A percentile compares a stretch with the other conserved stretches of the same genome.
phyloP scores from a whole-genome alignment of 2,797 vertebrate genomes.

The Syndactyla subalaris region DNA sequence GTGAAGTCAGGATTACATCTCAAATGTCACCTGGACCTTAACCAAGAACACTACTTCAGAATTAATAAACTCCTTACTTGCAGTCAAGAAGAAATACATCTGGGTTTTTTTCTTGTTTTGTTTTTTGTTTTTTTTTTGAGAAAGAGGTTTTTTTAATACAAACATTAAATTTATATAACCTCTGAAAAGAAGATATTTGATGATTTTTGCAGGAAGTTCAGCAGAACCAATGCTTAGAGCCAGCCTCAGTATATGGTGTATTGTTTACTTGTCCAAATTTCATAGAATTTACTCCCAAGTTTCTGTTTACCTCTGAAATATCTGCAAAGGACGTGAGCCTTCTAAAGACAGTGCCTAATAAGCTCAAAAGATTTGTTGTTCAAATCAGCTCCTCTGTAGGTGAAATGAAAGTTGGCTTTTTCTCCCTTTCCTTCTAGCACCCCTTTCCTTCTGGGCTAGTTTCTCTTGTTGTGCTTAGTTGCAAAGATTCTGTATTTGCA shows the following conservation, averaged over 20 bases:
- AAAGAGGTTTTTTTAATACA: not conserved
- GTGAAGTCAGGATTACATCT: not conserved
- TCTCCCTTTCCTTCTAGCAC: not conserved
- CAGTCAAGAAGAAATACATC: not conserved
- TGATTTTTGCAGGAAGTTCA: not conserved
- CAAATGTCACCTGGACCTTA: not conserved
- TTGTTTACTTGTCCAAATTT: not conserved
- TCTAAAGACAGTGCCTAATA: not conserved
- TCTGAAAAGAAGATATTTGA: not conserved
- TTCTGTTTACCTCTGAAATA: not conserved
- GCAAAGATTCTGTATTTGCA: not conserved
- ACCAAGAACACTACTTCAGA: not conserved
- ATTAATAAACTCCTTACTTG: not conserved
- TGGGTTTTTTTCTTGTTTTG: rapidly evolving
- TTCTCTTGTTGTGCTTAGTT: not conserved
- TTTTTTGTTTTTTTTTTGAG: not conserved
- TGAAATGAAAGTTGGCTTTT: not conserved
- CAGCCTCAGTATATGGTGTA: not conserved
- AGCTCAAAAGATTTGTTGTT: not conserved
- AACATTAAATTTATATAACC: not conserved
- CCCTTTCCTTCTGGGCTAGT: not conserved
- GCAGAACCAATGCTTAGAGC: not conserved
- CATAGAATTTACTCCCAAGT: not conserved
- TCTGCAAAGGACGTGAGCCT: not conserved
- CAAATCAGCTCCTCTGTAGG: not conserved